These are phyloP conservation scores for Pheosia gnoma DNA, from an alignment of 2,888 invertebrate genomes.

Conservation along the genomic window DNA sequence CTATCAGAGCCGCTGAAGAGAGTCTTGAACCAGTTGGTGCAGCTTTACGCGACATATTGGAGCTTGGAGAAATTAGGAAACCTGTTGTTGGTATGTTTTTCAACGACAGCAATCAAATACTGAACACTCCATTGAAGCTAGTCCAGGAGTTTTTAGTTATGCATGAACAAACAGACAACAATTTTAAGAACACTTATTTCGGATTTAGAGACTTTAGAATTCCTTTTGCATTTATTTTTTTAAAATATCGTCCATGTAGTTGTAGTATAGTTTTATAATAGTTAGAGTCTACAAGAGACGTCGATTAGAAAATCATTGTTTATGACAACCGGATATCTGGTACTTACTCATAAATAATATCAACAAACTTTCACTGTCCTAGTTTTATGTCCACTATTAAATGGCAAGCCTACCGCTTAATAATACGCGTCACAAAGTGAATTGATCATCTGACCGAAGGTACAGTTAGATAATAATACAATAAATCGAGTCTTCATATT, in stretches of 20 bases:
- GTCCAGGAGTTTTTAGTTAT: too few species aligned
- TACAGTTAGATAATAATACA: background rate
- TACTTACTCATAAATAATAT: background rate
- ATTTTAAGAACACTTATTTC: too few species aligned
- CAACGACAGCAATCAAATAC: too few species aligned
- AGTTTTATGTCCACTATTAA: background rate
- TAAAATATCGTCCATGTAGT: too few species aligned
- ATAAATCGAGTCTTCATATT: too few species aligned
- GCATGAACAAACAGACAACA: too few species aligned
- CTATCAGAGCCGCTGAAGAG: constrained; percentile 85
- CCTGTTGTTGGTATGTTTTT: constrained; percentile 87
- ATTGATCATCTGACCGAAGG: background rate
- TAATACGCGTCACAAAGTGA: background rate
- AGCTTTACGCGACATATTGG: constrained; percentile 90
- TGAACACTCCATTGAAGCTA: too few species aligned
- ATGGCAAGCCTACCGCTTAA: constrained; percentile 1
- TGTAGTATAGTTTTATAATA: too few species aligned
- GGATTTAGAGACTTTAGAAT: too few species aligned
- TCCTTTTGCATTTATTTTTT: too few species aligned
- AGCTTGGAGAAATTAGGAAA: constrained; percentile 90
- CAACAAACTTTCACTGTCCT: constrained; percentile 2
- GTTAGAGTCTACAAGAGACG: too few species aligned
- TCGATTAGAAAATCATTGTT: background rate
- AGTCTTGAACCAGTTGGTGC: constrained; percentile 88
- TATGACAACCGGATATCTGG: background rate